These are phyloP conservation scores for Piscicola geometra DNA, from an alignment of 2,888 invertebrate species.

Conservation along the genomic window DNA sequence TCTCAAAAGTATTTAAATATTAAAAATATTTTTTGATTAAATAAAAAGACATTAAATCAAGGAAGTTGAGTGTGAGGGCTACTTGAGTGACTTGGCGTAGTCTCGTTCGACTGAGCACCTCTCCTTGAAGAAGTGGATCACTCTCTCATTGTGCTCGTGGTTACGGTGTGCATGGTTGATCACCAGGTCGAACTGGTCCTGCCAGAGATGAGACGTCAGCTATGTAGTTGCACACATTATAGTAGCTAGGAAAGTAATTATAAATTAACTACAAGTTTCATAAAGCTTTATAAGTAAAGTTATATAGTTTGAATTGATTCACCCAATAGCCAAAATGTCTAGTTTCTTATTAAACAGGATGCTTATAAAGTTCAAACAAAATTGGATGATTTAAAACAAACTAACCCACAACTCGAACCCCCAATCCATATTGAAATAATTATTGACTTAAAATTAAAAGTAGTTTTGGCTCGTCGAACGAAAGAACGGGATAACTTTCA, in stretches of 20 bases:
- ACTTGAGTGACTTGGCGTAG: conserved; percentile 70
- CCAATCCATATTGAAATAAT: conserved; percentile 27
- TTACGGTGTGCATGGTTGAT: conserved; percentile 92
- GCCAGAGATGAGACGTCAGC: no score
- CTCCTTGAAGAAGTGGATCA: conserved; percentile 89
- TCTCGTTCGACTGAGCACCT: conserved; percentile 90
- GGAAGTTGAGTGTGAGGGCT: conserved; percentile 38
- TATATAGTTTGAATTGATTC: background rate
- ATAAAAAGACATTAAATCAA: no score
- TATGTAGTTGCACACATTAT: no score
- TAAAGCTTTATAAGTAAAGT: background rate
- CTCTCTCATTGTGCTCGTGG: conserved; percentile 93
- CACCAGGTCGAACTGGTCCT: conserved; percentile 98
- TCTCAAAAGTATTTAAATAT: background rate
- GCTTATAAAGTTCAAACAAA: background rate
- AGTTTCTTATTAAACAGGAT: conserved; percentile 16
- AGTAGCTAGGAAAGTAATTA: no score
- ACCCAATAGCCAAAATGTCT: no score
- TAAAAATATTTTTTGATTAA: background rate
- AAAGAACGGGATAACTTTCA: background rate
- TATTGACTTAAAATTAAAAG: background rate
- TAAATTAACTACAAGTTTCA: no score
- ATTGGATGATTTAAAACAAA: background rate
- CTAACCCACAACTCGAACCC: conserved; percentile 33
- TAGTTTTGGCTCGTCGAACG: background rate